phyloP scores from a whole-genome alignment of 2,888 invertebrate genomes.

The Spodoptera picta region DNA sequence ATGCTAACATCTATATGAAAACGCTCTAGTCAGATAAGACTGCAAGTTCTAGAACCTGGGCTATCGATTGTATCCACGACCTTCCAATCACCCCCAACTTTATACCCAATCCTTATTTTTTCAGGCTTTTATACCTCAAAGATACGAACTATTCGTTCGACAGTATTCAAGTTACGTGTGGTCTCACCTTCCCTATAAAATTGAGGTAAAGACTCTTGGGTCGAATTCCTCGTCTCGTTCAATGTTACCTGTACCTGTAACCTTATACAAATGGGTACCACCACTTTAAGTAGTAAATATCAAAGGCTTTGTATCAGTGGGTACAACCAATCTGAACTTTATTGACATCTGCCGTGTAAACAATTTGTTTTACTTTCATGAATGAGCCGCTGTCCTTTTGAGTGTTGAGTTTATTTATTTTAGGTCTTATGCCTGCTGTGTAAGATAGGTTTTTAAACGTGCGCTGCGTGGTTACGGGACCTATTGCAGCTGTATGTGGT shows the following conservation, averaged over 20 bases:
- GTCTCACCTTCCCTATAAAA: slow-evolving; percentile 15
- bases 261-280: slow-evolving; percentile 45
- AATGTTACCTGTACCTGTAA: slow-evolving; percentile 22
- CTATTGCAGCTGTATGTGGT: slow-evolving; percentile 60
- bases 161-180: slow-evolving; percentile 6
- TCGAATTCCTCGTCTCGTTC: slow-evolving; percentile 27
- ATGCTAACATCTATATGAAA: too few species aligned
- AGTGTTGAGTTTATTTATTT: slow-evolving; percentile 38
- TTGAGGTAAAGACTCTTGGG: slow-evolving; percentile 16
- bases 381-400: slow-evolving; percentile 55
- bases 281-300: slow-evolving; percentile 53
- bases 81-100: slow-evolving; percentile 25
- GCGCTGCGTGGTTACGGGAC: slow-evolving; percentile 28
- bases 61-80: slow-evolving; percentile 38
- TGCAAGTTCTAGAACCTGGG: slow-evolving; percentile 8
- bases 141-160: slow-evolving; percentile 6
- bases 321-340: slow-evolving; percentile 60
- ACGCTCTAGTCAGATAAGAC: neutral
- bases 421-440: slow-evolving; percentile 43
- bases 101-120: neutral
- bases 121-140: neutral
- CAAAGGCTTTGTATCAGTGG: slow-evolving; percentile 36
- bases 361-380: slow-evolving; percentile 66
- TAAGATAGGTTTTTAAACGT: slow-evolving; percentile 42
- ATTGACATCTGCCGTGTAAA: slow-evolving; percentile 65